phyloP scores from a whole-genome alignment of 2,113 vertebrate species.

The Mesitornis unicolor region DNA sequence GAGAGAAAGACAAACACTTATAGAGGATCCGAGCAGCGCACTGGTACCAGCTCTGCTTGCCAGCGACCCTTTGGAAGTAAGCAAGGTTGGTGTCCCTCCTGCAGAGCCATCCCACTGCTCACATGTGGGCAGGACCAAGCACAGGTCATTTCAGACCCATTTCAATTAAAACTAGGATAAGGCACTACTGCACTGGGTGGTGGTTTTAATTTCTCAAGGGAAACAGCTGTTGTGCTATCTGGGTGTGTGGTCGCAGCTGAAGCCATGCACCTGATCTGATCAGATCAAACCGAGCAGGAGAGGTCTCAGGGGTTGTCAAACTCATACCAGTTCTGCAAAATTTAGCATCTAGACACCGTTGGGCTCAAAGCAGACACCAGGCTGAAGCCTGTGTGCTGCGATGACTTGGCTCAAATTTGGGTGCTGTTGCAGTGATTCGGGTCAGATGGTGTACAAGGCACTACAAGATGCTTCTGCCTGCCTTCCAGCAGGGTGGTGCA shows the following conservation, averaged over 20 bases:
- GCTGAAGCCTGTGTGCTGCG: neutral
- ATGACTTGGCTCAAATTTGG: neutral
- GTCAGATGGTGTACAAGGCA: neutral
- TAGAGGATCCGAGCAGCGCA: rapidly evolving
- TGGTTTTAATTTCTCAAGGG: neutral
- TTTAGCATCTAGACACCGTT: neutral
- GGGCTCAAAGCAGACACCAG: neutral
- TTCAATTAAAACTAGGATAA: neutral
- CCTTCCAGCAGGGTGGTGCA: neutral
- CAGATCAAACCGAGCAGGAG: neutral
- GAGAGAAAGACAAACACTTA: neutral
- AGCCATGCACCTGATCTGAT: neutral
- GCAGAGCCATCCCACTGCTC: neutral
- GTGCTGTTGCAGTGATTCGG: neutral
- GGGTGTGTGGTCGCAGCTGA: neutral
- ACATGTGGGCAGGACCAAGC: neutral
- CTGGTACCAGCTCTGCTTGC: rapidly evolving
- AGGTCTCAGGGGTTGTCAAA: neutral
- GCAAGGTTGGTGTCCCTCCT: neutral
- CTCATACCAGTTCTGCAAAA: neutral
- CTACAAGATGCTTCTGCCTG: neutral
- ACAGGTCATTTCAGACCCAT: neutral
- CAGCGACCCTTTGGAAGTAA: neutral
- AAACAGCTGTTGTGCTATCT: neutral
- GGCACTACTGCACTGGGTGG: neutral